Base-by-base conservation (phyloP, 2,888 invertebrate genomes). In the Micropterix aruncella region DNA sequence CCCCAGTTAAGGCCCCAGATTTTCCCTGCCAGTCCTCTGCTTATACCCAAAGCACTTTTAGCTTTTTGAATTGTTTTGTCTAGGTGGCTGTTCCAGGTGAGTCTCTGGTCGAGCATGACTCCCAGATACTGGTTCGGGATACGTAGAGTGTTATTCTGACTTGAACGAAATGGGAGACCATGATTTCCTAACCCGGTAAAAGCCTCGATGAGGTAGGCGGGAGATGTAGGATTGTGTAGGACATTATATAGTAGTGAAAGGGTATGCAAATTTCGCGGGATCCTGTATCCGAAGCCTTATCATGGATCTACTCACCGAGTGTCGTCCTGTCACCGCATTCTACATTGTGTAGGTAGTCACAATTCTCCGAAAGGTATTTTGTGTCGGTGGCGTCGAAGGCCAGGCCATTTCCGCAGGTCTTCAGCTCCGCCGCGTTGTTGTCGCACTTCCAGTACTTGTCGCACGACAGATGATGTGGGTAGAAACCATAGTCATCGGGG, bases 381-480 rank as follows among this genome's bases (percentile, higher is more conserved):
- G 83, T 76, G 69, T 93, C 93, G 42, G 80, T 73, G 48, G 90
- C 81, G 61, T 92, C 93, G 65, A 93, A 93, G 45, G 91, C 92
- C 50, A 93, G 76, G 47, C 93, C 93, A 62, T 93, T 93, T 46
- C 93, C 93, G 70, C 93, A 93, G 40, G 91, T 90, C 67, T 92
- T 92, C 53, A 92, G 70, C 57, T 91, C 91, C 46, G 91, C 83
- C 7, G 67, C 82, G 53, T 86, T 87, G 57, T 89, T 89, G 65
- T 92, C 91, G 60, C 93, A 93, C 66, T 92, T 90, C 88, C 89
- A 93, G 70, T 93, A 93, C 66, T 92, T 92, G 73, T 93, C 93
- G 64, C 93, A 93, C 42, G 89, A 89, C 48, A 74, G 61, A 60
- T 83, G 82, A 66, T 93, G 92, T 46, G 92, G 90, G 70, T 91